Base-by-base conservation (phyloP, 1,140 invertebrate genomes). In the Alviniconcha marisindica region DNA sequence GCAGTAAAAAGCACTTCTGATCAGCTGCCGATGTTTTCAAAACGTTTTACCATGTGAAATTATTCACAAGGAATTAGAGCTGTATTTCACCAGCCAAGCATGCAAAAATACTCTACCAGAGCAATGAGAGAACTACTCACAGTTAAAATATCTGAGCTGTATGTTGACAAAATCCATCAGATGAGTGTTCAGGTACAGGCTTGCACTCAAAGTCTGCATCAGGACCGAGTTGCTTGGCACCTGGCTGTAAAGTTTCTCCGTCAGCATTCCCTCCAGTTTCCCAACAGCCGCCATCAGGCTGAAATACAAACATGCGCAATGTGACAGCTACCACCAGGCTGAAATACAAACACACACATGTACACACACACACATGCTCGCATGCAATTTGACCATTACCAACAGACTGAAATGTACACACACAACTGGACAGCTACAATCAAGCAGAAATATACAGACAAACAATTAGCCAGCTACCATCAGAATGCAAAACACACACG, bases 81-180 rank as follows among this genome's bases (percentile, higher is more conserved):
- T n/a, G n/a, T n/a, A n/a, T n/a, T n/a, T n/a, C n/a, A n/a, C n/a
- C n/a, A n/a, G n/a, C n/a, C n/a, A n/a, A n/a, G n/a, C n/a, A n/a
- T n/a, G n/a, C n/a, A n/a, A n/a, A n/a, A n/a, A n/a, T n/a, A n/a
- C n/a, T n/a, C n/a, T n/a, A n/a, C n/a, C n/a, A n/a, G n/a, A n/a
- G n/a, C n/a, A n/a, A n/a, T n/a, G n/a, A n/a, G n/a, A n/a, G n/a
- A 48, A 48, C 44, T 18, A 83, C 84, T 88, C 82, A 89, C 88
- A 77, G 63, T 87, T 87, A n/a, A 89, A 84, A 51, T 85, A 85
- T 42, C 63, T 60, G 10, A 89, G 80, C 48, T 85, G 82, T 51
- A 77, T 83, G 18, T 84, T 84, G 18, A 81, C n/a, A 60, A 89
- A 85, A 24, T 86, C 63, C 2, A 84, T 36, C 24, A 85, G 33